phyloP scores from a whole-genome alignment of 2,113 vertebrate genomes.

The Delphinapterus leucas region DNA sequence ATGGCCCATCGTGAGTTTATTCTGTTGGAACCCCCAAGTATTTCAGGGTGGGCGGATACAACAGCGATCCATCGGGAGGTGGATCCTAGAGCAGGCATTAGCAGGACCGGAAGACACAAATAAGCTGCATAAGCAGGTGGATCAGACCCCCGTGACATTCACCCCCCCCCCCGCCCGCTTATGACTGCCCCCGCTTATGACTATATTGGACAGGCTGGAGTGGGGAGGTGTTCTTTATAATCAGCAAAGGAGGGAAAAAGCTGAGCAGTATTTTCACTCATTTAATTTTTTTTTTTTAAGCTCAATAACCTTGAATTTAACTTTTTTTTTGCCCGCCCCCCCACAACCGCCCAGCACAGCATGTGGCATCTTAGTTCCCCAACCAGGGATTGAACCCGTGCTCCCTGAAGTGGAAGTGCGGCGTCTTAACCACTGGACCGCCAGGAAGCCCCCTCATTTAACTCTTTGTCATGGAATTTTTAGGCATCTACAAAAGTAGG shows the following conservation, averaged over 20 bases:
- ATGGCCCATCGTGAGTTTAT: neutral
- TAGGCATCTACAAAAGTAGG: neutral
- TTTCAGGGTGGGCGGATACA: neutral
- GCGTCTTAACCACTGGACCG: too few relatives aligned
- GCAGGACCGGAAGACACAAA: neutral
- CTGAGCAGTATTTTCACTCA: conserved; percentile 31
- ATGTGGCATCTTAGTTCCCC: too few relatives aligned
- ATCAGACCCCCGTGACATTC: neutral
- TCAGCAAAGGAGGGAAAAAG: neutral
- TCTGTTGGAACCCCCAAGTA: neutral
- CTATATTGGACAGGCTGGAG: neutral
- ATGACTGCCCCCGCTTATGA: too few relatives aligned
- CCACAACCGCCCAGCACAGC: too few relatives aligned
- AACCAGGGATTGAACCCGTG: too few relatives aligned
- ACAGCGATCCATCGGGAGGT: neutral
- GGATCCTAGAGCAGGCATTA: neutral
- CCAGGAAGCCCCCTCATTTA: too few relatives aligned
- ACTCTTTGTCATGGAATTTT: neutral
- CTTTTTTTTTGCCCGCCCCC: too few relatives aligned
- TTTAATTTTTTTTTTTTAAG: neutral
- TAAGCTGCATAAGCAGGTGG: neutral
- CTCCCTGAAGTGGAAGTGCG: too few relatives aligned
- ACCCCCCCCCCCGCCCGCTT: neutral
- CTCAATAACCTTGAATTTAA: too few relatives aligned
- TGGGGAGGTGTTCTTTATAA: neutral